Evolutionary conservation across 2,888 invertebrate genomes (phyloP).

Genomic region (Resseliella maxima): DNA sequence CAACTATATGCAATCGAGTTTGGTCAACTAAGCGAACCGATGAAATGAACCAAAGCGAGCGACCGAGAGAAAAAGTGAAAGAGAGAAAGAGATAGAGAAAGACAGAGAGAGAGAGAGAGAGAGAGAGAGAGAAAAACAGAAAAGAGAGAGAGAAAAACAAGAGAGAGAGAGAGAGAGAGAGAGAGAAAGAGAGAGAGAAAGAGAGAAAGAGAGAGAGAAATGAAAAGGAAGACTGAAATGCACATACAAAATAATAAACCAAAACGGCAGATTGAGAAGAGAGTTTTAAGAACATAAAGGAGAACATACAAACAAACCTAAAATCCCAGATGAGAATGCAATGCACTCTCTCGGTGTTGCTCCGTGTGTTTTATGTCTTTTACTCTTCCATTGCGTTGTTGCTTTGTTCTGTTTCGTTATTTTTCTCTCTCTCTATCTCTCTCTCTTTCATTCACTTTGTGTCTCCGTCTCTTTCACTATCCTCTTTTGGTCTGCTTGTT

Average conservation of each 20-base stretch:
- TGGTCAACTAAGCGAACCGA: background rate
- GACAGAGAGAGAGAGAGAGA: background rate
- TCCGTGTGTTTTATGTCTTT: conserved; percentile 42
- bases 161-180: too few relatives aligned
- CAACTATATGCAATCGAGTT: background rate
- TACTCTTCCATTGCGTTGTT: background rate
- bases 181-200: too few relatives aligned
- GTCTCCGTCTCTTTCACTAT: background rate
- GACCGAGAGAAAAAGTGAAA: background rate
- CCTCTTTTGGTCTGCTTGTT: background rate
- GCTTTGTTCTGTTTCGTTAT: background rate
- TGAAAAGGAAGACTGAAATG: background rate
- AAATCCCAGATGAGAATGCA: conserved; percentile 16
- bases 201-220: background rate
- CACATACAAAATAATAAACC: background rate
- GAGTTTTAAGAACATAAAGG: background rate
- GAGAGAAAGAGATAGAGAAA: too few relatives aligned
- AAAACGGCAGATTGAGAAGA: background rate
- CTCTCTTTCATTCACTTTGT: background rate
- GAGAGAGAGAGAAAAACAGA: background rate
- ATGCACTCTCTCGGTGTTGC: background rate
- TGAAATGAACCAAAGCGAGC: background rate
- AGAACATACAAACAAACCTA: background rate
- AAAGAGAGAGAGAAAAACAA: background rate
- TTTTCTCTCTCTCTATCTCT: background rate